A percentile compares a stretch with the other conserved stretches of the same genome.
These are phyloP conservation scores for Fistularia commersonii DNA, from an alignment of 2,797 vertebrate species.

Conservation along the genomic window DNA sequence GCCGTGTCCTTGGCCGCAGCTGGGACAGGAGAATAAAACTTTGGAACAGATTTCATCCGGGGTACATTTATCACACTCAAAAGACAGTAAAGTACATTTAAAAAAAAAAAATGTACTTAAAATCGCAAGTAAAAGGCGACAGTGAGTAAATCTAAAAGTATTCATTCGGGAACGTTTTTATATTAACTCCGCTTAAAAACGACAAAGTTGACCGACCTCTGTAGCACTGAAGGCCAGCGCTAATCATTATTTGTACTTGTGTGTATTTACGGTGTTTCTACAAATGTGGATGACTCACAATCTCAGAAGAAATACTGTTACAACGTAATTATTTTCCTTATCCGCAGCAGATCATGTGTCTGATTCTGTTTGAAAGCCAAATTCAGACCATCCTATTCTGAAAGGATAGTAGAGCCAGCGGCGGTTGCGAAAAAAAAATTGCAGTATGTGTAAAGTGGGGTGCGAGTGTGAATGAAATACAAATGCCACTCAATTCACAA, in stretches of 20 bases:
- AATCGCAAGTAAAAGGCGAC: slow-evolving; percentile 27
- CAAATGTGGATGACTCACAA: slow-evolving; percentile 53
- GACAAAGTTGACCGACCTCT: slow-evolving; percentile 15
- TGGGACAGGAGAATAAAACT: slow-evolving; percentile 50
- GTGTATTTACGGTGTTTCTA: slow-evolving; percentile 22
- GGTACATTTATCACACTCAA: slow-evolving; percentile 41
- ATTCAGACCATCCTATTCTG: slow-evolving; percentile 25
- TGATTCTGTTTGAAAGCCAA: slow-evolving; percentile 39
- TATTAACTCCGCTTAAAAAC: slow-evolving; percentile 23
- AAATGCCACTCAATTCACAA: slow-evolving; percentile 50
- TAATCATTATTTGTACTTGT: slow-evolving; percentile 49
- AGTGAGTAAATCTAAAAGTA: background rate
- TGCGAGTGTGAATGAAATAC: slow-evolving; percentile 52
- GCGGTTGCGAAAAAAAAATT: slow-evolving; percentile 37
- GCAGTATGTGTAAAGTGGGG: slow-evolving; percentile 51
- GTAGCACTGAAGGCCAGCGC: slow-evolving; percentile 24
- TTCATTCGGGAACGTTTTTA: slow-evolving; percentile 4
- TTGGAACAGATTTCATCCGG: slow-evolving; percentile 40
- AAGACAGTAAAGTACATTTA: slow-evolving; percentile 48
- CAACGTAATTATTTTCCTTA: slow-evolving; percentile 53
- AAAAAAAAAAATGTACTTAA: slow-evolving; percentile 15
- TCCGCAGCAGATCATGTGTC: slow-evolving; percentile 31
- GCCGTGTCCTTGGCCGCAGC: slow-evolving; percentile 43
- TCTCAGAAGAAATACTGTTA: slow-evolving; percentile 50
- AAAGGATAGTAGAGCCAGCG: slow-evolving; percentile 24